Evolutionary conservation across 2,113 vertebrate species (phyloP).

Genomic region (Cyanoderma ruficeps): DNA sequence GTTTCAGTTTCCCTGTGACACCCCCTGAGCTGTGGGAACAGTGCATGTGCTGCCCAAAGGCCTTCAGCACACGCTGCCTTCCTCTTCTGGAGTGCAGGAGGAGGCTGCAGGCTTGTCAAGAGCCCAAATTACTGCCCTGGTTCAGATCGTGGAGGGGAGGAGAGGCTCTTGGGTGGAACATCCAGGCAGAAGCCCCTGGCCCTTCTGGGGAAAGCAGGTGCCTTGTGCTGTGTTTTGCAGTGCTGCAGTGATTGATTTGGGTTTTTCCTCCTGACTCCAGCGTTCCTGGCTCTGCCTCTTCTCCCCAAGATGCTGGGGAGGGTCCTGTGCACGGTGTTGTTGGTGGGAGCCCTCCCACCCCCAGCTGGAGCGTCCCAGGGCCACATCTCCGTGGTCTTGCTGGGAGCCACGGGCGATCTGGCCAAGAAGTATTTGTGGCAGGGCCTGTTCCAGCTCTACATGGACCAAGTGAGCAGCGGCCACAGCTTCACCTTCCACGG

Average conservation of each 20-base stretch:
- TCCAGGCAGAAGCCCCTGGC: background rate
- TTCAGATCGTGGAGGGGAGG: background rate
- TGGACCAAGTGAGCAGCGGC: slow-evolving; percentile 78
- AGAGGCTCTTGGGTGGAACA: background rate
- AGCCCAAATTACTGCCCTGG: background rate
- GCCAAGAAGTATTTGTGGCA: slow-evolving; percentile 96
- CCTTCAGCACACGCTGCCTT: background rate
- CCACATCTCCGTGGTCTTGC: slow-evolving; percentile 86
- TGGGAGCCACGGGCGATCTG: slow-evolving; percentile 92
- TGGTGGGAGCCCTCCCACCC: slow-evolving; percentile 64
- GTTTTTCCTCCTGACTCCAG: background rate
- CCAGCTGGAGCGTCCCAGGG: slow-evolving; percentile 63
- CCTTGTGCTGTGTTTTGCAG: background rate
- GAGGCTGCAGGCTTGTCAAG: background rate
- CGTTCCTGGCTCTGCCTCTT: background rate
- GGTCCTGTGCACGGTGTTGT: slow-evolving; percentile 56
- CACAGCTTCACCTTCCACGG: slow-evolving; percentile 91
- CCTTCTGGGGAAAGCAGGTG: background rate
- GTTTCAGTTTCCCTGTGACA: background rate
- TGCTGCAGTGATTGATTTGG: background rate
- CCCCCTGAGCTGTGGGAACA: background rate
- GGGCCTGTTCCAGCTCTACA: slow-evolving; percentile 90
- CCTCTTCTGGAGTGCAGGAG: background rate
- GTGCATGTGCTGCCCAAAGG: background rate
- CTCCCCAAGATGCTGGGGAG: slow-evolving; percentile 71